Evolutionary conservation across 2,113 vertebrate species (phyloP).

Genomic region (Nothobranchius kuhntae): DNA sequence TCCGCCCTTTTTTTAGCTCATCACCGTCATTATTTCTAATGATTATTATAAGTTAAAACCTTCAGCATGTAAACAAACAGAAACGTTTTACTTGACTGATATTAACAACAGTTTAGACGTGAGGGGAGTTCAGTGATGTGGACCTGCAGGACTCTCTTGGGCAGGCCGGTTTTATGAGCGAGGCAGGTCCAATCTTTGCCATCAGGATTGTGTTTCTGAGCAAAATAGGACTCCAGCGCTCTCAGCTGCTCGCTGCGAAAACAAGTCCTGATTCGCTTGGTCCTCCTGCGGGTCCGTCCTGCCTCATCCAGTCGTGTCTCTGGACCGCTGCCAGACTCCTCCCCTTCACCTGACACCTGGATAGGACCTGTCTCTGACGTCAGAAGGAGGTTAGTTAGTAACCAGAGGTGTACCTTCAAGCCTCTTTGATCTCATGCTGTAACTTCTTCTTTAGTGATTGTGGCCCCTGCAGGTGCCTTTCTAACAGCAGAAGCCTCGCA

Average conservation of each 20-base stretch:
- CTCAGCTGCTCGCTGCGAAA: constrained; percentile 78
- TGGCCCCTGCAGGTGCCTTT: too few relatives aligned
- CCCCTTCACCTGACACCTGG: constrained; percentile 58
- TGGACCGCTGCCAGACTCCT: constrained; percentile 73
- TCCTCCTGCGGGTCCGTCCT: constrained; percentile 37
- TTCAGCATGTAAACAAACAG: too few relatives aligned
- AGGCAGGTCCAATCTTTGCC: constrained; percentile 78
- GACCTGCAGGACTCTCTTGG: constrained; percentile 79
- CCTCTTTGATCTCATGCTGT: too few relatives aligned
- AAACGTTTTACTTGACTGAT: too few relatives aligned
- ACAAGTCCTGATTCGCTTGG: constrained; percentile 77
- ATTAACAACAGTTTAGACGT: too few relatives aligned
- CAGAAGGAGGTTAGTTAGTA: background rate
- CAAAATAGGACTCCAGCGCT: constrained; percentile 76
- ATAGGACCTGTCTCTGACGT: background rate
- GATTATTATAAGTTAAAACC: too few relatives aligned
- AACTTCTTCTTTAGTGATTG: too few relatives aligned
- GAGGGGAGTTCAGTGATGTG: background rate
- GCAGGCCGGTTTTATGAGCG: constrained; percentile 73
- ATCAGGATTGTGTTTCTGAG: constrained; percentile 76
- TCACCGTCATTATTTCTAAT: too few relatives aligned
- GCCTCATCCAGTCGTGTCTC: constrained; percentile 55
- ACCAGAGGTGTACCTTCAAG: background rate
- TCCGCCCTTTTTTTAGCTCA: too few relatives aligned
- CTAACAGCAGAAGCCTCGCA: too few relatives aligned